Base-by-base conservation (phyloP, 2,113 vertebrate genomes). In the Chitala chitala region DNA sequence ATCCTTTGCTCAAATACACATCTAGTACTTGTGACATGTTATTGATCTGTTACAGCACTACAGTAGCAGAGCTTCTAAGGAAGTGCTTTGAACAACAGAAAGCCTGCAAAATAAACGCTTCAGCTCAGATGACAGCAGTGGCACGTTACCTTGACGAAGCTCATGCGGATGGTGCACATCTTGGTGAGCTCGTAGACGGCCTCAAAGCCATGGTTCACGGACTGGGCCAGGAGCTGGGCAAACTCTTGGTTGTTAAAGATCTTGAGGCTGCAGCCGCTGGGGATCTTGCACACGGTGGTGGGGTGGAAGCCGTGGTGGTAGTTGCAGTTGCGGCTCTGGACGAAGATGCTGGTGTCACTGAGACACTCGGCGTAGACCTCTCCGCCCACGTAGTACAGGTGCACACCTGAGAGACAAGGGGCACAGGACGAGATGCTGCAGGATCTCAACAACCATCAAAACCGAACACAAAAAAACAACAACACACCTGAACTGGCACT, bases 171-270 rank as follows among this genome's bases (percentile, higher is more conserved):
- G 81, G 96, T 98, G 75, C 96, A 98, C 96, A 98, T 98, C 89
- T 98, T 98, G 79, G 96, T 98, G 72, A 98, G 95, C 87, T 98
- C 95, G 61, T 98, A 98, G 0, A 98, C 96, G 0, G 96, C 96
- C 87, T 98, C 96, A 74, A 98, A 98, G 61, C 96, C 96, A 26
- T 98, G 96, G 82, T 98, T 98, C 78, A 98, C 96, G 0, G 96
- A 98, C 82, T 98, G 96, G 58, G 96, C 94, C 83, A 98, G 85
- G 58, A 98, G 95, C 88, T 97, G 94, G 72, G 96, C 96, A 6
- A 98, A 98, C 80, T 98, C 96, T 84, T 98, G 96, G 84, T 98
- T 98, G 89, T 98, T 98, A 81, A 98, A 98, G 73, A 98, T 98
- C 84, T 98, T 98, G 77, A 98, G 94, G 78, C 95, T 97, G 83